phyloP scores from a whole-genome alignment of 2,888 invertebrate species.

The Siphonodentalium dalli region DNA sequence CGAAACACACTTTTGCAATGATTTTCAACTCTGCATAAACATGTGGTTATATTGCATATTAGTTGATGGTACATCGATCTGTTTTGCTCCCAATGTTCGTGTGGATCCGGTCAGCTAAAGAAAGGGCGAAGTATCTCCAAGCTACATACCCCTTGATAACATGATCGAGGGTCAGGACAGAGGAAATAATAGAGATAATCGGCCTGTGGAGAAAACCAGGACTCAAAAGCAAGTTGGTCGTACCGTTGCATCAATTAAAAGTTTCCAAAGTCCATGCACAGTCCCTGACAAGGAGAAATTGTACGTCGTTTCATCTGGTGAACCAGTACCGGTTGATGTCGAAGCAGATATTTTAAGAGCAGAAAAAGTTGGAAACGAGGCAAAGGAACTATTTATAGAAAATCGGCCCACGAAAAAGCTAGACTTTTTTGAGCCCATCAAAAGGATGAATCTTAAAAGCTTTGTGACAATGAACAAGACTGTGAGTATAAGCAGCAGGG shows the following conservation, averaged over 20 bases:
- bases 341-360: not conserved
- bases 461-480: not conserved
- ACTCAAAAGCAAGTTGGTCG: not conserved
- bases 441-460: not conserved
- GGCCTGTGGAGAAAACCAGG: constrained; percentile 2
- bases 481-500: constrained; percentile 1
- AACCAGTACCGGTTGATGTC: not conserved
- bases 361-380: not conserved
- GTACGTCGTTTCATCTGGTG: not conserved
- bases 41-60: too few relatives aligned
- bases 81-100: too few relatives aligned
- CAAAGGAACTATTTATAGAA: not conserved
- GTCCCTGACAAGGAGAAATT: not conserved
- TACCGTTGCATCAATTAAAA: constrained; percentile 1
- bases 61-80: too few relatives aligned
- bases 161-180: not conserved
- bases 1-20: too few relatives aligned
- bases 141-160: not conserved
- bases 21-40: too few relatives aligned
- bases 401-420: not conserved
- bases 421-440: constrained; percentile 2
- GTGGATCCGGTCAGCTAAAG: not conserved
- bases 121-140: not conserved
- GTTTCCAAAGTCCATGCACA: not conserved
- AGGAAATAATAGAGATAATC: not conserved